A percentile compares a stretch with the other conserved stretches of the same genome.
These are phyloP conservation scores for Disparrhopalites patrizii DNA, from an alignment of 2,888 invertebrate genomes.

Conservation along the genomic window DNA sequence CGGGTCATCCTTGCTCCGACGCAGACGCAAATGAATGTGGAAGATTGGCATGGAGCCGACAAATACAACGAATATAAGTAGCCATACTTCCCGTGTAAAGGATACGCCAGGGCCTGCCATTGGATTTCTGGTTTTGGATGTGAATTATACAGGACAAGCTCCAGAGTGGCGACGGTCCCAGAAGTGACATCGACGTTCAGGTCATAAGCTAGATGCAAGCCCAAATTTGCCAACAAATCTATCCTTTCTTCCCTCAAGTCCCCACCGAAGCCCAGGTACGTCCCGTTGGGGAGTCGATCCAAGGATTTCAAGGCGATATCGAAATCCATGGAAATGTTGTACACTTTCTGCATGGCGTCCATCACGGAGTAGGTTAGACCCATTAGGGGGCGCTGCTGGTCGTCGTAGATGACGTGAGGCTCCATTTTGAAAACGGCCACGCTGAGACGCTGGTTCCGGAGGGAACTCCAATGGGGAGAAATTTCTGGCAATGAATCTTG, in stretches of 20 bases:
- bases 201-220: too few species aligned
- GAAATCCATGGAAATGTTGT: neutral
- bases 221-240: neutral
- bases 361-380: neutral
- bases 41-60: neutral
- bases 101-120: conserved; percentile 18
- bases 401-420: neutral
- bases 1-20: neutral
- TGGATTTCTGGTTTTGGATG: conserved; percentile 9
- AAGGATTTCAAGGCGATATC: neutral
- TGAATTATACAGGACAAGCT: neutral
- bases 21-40: neutral
- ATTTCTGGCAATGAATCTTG: too few species aligned
- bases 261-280: neutral
- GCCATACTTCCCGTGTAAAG: conserved; percentile 17
- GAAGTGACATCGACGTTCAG: too few species aligned
- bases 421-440: neutral
- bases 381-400: neutral
- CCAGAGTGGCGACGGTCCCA: too few species aligned
- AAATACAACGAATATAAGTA: neutral
- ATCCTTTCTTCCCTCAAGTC: neutral
- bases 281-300: neutral
- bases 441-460: too few species aligned
- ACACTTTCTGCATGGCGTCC: neutral
- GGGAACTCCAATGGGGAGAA: too few species aligned